These are phyloP conservation scores for Lemur catta DNA, from an alignment of 2,797 vertebrate genomes.

Conservation along the genomic window DNA sequence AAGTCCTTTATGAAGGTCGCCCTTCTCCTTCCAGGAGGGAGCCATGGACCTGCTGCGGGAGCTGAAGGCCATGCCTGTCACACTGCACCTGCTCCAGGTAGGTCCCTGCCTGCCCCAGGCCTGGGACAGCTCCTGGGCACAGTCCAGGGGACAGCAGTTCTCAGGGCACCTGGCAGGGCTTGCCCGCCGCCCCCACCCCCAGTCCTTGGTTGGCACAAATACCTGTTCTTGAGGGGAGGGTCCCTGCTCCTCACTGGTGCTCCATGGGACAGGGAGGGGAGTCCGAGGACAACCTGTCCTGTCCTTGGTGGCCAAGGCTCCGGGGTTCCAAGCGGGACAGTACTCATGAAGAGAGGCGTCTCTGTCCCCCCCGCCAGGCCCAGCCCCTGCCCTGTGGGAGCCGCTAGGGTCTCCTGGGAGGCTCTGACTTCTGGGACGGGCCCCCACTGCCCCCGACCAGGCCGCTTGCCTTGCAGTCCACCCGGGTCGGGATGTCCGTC, in stretches of 20 bases:
- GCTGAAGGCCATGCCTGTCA: slow-evolving; percentile 93
- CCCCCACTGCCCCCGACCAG: background rate
- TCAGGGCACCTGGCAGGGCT: background rate
- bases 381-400: background rate
- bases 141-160: background rate
- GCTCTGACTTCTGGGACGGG: background rate
- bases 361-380: background rate
- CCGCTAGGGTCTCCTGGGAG: background rate
- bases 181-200: background rate
- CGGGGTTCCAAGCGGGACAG: background rate
- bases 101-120: background rate
- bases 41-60: slow-evolving; percentile 94
- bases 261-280: background rate
- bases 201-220: background rate
- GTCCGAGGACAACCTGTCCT: background rate
- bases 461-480: slow-evolving; percentile 87
- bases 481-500: slow-evolving; percentile 96
- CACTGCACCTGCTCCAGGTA: slow-evolving; percentile 95
- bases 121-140: background rate
- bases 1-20: background rate
- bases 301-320: background rate
- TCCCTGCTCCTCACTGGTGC: background rate
- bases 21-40: slow-evolving; percentile 87
- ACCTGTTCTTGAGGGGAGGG: background rate
- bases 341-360: background rate